Conservation (phyloP, 2,888 invertebrate genomes). For the Choristoneura rosaceana region DNA sequence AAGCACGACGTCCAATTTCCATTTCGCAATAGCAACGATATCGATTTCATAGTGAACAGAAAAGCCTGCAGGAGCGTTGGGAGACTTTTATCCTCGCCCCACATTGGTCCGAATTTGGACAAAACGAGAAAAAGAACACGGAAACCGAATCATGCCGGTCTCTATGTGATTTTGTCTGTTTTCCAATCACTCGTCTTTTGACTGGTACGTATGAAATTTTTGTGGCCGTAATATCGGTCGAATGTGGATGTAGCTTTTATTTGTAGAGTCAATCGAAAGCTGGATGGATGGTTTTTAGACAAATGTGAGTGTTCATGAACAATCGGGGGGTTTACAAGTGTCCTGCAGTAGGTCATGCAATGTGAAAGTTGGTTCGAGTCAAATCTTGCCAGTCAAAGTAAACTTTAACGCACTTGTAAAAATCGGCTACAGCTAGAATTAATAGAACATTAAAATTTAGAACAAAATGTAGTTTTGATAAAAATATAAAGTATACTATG, state of each 20-base stretch:
- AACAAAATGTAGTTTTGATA: too few species aligned
- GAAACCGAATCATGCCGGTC: slow-evolving; percentile 35
- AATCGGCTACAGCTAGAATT: too few species aligned
- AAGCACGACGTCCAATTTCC: slow-evolving; percentile 31
- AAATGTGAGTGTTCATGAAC: background rate
- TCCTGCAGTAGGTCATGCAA: too few species aligned
- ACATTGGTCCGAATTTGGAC: slow-evolving; percentile 17
- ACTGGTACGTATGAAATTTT: slow-evolving; percentile 10
- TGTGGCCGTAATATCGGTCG: background rate
- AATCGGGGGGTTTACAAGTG: background rate
- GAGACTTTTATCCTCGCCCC: slow-evolving; percentile 27
- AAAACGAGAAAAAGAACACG: slow-evolving; percentile 26
- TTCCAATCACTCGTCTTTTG: slow-evolving; percentile 38
- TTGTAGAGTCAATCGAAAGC: background rate
- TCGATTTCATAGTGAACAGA: slow-evolving; percentile 16
- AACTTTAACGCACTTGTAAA: too few species aligned
- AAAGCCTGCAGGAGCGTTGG: slow-evolving; percentile 26
- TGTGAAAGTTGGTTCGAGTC: too few species aligned
- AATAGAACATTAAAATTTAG: too few species aligned
- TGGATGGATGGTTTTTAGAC: background rate
- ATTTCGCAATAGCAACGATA: slow-evolving; percentile 18
- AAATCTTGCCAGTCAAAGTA: too few species aligned
- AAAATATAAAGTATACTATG: too few species aligned
- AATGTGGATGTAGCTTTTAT: background rate
- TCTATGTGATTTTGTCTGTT: slow-evolving; percentile 37